phyloP scores from a whole-genome alignment of 2,113 vertebrate species.

The Neogobius melanostomus region DNA sequence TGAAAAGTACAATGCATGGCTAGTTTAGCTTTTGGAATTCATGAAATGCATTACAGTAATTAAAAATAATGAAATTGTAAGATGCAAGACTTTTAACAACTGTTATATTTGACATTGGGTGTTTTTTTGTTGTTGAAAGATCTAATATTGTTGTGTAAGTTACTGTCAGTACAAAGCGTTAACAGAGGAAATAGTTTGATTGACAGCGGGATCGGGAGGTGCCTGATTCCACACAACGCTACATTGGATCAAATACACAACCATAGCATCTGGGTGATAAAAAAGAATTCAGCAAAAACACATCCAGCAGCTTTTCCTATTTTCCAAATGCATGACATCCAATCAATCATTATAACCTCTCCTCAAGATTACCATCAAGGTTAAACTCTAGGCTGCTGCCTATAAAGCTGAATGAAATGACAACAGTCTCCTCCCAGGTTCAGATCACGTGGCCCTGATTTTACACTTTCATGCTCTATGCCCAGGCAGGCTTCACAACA shows the following conservation, averaged over 20 bases:
- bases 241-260: conserved; percentile 50
- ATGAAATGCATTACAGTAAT: background rate
- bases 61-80: too few relatives aligned
- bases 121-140: too few relatives aligned
- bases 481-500: conserved; percentile 55
- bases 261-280: conserved; percentile 40
- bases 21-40: background rate
- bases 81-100: too few relatives aligned
- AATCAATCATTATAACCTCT: conserved; percentile 67
- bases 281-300: conserved; percentile 30
- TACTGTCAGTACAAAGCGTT: conserved; percentile 36
- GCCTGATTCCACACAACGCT: conserved; percentile 35
- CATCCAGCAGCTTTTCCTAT: conserved; percentile 46
- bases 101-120: background rate
- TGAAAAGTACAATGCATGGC: background rate
- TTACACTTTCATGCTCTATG: conserved; percentile 52
- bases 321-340: conserved; percentile 66
- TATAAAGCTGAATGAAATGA: conserved; percentile 38
- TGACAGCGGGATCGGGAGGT: conserved; percentile 23
- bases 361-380: conserved; percentile 55
- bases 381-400: conserved; percentile 47
- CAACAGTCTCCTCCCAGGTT: conserved; percentile 35
- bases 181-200: conserved; percentile 28
- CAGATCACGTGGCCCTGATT: conserved; percentile 37
- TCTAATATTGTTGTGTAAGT: too few relatives aligned